phyloP scores from a whole-genome alignment of 1,140 invertebrate genomes.

The Tribolium castaneum region DNA sequence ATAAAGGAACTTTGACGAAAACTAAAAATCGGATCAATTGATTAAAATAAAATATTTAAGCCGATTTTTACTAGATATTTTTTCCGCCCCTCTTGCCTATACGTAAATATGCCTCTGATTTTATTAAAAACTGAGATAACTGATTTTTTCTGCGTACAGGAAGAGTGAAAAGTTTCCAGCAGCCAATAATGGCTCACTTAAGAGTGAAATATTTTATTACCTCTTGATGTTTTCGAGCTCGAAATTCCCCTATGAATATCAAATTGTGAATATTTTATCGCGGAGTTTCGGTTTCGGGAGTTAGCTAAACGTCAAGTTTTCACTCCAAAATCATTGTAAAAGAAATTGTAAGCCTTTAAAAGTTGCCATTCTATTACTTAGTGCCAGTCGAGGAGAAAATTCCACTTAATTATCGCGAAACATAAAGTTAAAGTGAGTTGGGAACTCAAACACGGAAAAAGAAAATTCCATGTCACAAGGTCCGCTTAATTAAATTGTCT shows the following conservation, averaged over 20 bases:
- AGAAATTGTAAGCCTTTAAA: background rate
- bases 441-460: background rate
- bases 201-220: constrained; percentile 35
- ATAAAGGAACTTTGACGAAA: too few relatives aligned
- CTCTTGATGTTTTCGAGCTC: constrained; percentile 20
- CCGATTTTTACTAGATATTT: too few relatives aligned
- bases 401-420: background rate
- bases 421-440: background rate
- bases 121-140: too few relatives aligned
- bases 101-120: too few relatives aligned
- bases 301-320: constrained; percentile 23
- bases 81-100: too few relatives aligned
- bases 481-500: constrained; percentile 9
- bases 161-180: background rate
- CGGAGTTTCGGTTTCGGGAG: constrained; percentile 11
- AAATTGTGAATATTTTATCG: constrained; percentile 35
- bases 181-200: constrained; percentile 23
- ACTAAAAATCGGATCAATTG: too few relatives aligned
- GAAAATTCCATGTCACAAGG: background rate
- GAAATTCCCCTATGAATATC: constrained; percentile 34
- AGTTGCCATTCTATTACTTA: background rate
- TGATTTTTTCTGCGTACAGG: background rate
- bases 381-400: constrained; percentile 2
- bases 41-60: too few relatives aligned
- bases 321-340: background rate